Base-by-base conservation (phyloP, 53 echinoderm and acorn worm species). In the Holothuria leucospilota region DNA sequence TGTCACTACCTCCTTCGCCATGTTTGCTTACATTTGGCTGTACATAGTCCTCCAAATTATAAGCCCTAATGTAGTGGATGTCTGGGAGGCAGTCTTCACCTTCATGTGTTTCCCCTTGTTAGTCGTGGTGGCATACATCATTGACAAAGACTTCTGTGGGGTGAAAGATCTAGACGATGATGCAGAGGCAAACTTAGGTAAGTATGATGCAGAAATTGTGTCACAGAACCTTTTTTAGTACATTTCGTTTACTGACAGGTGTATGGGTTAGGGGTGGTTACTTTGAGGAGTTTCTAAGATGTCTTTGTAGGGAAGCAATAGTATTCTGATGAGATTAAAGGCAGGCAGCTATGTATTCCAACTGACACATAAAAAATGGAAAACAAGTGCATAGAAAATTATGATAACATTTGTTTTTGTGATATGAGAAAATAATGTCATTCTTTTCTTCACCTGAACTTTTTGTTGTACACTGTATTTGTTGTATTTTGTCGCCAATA, bases 141-240 rank as follows among this genome's bases (percentile, higher is more conserved):
- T 94, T 62, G 97, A 96, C 90, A 93, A 90, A 68, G 94, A 96
- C 60, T 95, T 91, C 95, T 96, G 94, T 49, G 94, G 97, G n/a
- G 84, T 82, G 20, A 94, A 94, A 64, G 95, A 91, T 71, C 85
- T 67, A 27, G 96, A 91, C 27, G 60, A 15, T 74, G 97, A 96
- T 40, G 87, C 82, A 87, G 97, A 96, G 74, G 93, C 94, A 2
- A 94, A 91, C 52, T 29, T 96, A 25, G 93, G 96, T 96, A 79
- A 68, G 94, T 59, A 8, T 28, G 56, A 56, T 38, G 14, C 68
- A 68, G 13, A 24, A 68, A 68, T 68, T 29, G 12, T 68, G 68
- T 18, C 56, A 56, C 56, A 56, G 1, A 38, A 25, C 16, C 1
- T 38, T 23, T 38, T 20, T 56, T 56, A 9, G 18, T 56, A 13